Conservation (phyloP, 2,888 invertebrate genomes). For the Drosophila subsilvestris region DNA sequence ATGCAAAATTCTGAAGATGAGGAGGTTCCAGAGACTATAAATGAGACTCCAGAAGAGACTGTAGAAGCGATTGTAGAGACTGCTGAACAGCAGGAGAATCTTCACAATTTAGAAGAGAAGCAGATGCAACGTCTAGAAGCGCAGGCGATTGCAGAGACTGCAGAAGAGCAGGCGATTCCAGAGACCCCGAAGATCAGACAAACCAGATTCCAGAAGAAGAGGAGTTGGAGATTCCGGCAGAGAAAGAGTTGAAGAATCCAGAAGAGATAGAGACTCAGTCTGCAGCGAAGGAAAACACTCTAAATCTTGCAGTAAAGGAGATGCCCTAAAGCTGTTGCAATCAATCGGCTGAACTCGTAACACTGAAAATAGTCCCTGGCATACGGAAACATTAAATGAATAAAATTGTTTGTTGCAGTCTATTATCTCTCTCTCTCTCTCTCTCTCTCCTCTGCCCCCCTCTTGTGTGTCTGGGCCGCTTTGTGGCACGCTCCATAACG, state of each 20-base stretch:
- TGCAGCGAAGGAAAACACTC: background rate
- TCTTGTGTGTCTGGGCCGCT: conserved; percentile 20
- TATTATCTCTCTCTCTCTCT: background rate
- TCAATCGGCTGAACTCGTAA: background rate
- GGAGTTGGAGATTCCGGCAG: background rate
- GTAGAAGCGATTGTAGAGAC: background rate
- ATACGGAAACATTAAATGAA: background rate
- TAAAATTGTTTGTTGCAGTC: conserved; percentile 16
- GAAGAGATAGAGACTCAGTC: background rate
- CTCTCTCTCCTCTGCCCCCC: background rate
- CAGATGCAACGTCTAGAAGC: background rate
- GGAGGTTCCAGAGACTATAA: background rate
- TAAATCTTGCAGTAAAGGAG: background rate
- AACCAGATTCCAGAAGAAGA: background rate
- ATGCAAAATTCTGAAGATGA: no score
- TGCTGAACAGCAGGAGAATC: background rate
- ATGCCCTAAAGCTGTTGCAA: background rate
- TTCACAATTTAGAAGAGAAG: background rate
- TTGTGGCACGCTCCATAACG: conserved; percentile 67
- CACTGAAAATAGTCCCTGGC: background rate
- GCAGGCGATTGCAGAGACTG: no score
- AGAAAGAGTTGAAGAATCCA: background rate
- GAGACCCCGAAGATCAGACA: background rate
- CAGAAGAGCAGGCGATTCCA: background rate
- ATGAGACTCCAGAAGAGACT: background rate